A percentile compares a stretch with the other conserved stretches of the same genome.
Conservation (phyloP, 2,113 vertebrate species). For the Stigmatopora argus region DNA sequence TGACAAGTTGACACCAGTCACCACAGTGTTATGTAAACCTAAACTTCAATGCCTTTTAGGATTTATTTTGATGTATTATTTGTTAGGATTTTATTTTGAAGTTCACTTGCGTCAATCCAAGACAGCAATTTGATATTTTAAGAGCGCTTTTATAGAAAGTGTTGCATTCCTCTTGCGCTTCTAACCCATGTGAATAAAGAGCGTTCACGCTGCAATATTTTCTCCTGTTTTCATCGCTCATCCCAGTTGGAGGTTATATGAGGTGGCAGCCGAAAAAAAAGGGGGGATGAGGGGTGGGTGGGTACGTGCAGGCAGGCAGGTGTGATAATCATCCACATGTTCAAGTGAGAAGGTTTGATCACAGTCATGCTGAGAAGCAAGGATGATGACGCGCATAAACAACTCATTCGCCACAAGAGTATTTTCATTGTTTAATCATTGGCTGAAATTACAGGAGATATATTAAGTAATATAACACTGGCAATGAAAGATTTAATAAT, state of each 20-base stretch:
- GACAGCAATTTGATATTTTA: not conserved
- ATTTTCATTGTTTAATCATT: not conserved
- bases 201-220: not conserved
- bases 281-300: not conserved
- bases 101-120: too few species aligned
- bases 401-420: not conserved
- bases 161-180: not conserved
- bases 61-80: too few species aligned
- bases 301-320: slow-evolving; percentile 20
- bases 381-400: slow-evolving; percentile 39
- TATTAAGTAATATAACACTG: too few species aligned
- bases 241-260: slow-evolving; percentile 34
- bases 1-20: too few species aligned
- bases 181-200: not conserved
- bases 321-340: slow-evolving; percentile 50
- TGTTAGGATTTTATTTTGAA: too few species aligned
- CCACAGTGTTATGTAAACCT: too few species aligned
- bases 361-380: slow-evolving; percentile 24
- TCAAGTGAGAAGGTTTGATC: slow-evolving; percentile 56
- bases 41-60: too few species aligned
- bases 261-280: slow-evolving; percentile 4
- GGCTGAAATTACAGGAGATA: not conserved
- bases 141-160: too few species aligned
- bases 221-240: slow-evolving; percentile 18
- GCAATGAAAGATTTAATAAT: not conserved